Base-by-base conservation (phyloP, 2,888 invertebrate species). In the Perithous albicinctus region DNA sequence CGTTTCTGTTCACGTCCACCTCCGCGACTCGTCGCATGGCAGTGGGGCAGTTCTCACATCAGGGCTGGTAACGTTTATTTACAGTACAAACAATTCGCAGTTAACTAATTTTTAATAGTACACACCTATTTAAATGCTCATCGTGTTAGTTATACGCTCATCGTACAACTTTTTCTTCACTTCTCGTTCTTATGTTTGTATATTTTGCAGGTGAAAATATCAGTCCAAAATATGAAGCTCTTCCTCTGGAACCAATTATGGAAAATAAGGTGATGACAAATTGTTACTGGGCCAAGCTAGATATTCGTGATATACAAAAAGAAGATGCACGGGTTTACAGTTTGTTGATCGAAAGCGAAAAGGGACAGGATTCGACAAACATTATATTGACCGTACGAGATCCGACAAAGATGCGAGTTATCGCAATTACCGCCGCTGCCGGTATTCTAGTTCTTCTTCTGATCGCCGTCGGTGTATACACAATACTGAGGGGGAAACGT, bases 251-350 rank as follows among this genome's bases (percentile, higher is more conserved):
- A 77, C 91, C 91, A 26, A 91, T 92, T 51, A 86, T 87, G 26
- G 92, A 92, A 72, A 90, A 91, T 74, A 89, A 91, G 32, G 87
- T 90, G 83, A 84, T 87, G 67, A 92, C 91, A 3, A 91, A 97
- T 89, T 98, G 98, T 93, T 98, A 97, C 93, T 95, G 97, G 90
- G 97, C 98, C 76, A 96, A 96, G 18, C 94, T 98, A 66, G 95
- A 96, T 87, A 96, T 98, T 82, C 95, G 95, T 86, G 95, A 95
- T 90, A 95, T 96, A 0, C 96, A 96, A 78, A 94, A 95, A n/a
- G 95, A 96, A 3, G 98, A 98, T 91, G 96, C 97, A 0, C 94
- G 98, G 15, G 96, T 96, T n/a, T 98, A 98, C 93, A 96, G 96
- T 87, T 94, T 98, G 59, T 95, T 96, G 77, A 97, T 98, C 26